Evolutionary conservation across 2,113 vertebrate species (phyloP).

Genomic region (Pogona vitticeps): DNA sequence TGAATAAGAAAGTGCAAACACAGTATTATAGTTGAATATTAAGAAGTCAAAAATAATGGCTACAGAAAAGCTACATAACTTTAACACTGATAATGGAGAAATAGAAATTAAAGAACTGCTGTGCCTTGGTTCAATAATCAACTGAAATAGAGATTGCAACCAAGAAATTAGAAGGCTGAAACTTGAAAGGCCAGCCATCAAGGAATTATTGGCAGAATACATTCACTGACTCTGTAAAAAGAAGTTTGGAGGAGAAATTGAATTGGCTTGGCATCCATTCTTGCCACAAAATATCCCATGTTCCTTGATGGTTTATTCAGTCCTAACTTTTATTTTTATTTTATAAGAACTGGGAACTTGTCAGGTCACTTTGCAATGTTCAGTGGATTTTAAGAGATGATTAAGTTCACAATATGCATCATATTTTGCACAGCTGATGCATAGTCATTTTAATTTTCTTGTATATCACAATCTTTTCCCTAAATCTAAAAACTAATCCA

Average conservation of each 20-base stretch:
- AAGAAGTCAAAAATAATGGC: too few species aligned
- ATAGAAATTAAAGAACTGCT: too few species aligned
- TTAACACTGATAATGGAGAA: too few species aligned
- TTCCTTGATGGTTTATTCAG: background rate
- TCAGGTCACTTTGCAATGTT: background rate
- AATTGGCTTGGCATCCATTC: background rate
- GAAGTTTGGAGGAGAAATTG: background rate
- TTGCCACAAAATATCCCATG: background rate
- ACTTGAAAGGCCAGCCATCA: too few species aligned
- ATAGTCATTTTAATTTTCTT: background rate
- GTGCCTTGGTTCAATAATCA: too few species aligned
- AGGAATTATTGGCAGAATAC: background rate
- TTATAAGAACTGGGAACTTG: background rate
- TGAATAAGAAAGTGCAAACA: too few species aligned
- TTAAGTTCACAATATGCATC: background rate
- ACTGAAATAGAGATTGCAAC: too few species aligned
- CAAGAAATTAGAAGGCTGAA: too few species aligned
- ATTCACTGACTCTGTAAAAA: background rate
- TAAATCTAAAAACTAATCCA: background rate
- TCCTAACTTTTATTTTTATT: background rate
- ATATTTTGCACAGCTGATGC: background rate
- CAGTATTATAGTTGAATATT: too few species aligned
- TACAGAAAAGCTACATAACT: too few species aligned
- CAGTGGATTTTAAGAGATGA: background rate
- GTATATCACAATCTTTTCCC: background rate